These are phyloP conservation scores for Melanotaenia boesemani DNA, from an alignment of 2,797 vertebrate species.

Conservation along the genomic window DNA sequence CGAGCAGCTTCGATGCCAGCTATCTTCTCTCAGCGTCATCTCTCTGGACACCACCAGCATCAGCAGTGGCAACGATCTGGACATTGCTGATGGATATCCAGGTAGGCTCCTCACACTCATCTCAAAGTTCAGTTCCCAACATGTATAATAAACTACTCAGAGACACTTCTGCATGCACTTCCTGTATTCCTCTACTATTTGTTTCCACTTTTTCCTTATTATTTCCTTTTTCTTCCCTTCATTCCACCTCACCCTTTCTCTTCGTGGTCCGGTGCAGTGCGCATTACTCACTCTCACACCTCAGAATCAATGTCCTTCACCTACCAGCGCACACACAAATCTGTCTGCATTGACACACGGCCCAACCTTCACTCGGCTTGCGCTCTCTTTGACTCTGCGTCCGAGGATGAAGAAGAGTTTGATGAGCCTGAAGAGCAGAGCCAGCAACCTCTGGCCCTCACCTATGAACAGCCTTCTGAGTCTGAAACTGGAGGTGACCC, in stretches of 20 bases:
- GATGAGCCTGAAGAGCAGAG: slow-evolving; percentile 39
- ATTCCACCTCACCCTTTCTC: slow-evolving; percentile 66
- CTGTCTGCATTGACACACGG: slow-evolving; percentile 93
- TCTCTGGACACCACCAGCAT: slow-evolving; percentile 92
- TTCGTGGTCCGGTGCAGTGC: slow-evolving; percentile 85
- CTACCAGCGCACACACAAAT: slow-evolving; percentile 95
- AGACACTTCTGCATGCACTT: slow-evolving; percentile 16
- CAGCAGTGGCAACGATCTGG: slow-evolving; percentile 91
- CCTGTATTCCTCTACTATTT: slow-evolving; percentile 6
- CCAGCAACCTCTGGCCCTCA: slow-evolving; percentile 77
- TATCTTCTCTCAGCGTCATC: slow-evolving; percentile 91
- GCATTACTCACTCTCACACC: slow-evolving; percentile 93
- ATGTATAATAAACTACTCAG: neutral
- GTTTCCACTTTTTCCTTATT: slow-evolving; percentile 35
- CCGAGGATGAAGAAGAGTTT: slow-evolving; percentile 86
- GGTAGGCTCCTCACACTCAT: slow-evolving; percentile 76
- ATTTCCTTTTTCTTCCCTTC: slow-evolving; percentile 13
- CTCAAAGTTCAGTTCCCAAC: neutral
- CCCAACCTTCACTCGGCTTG: slow-evolving; percentile 86
- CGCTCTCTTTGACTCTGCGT: slow-evolving; percentile 85
- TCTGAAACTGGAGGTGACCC: slow-evolving; percentile 91
- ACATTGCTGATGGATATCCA: slow-evolving; percentile 92
- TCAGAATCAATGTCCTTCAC: slow-evolving; percentile 97
- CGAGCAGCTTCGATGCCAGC: slow-evolving; percentile 94
- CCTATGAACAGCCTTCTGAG: slow-evolving; percentile 82